A percentile compares a stretch with the other conserved stretches of the same genome.
Conservation (phyloP, 2,888 invertebrate species). For the Lasioglossum malachurum region DNA sequence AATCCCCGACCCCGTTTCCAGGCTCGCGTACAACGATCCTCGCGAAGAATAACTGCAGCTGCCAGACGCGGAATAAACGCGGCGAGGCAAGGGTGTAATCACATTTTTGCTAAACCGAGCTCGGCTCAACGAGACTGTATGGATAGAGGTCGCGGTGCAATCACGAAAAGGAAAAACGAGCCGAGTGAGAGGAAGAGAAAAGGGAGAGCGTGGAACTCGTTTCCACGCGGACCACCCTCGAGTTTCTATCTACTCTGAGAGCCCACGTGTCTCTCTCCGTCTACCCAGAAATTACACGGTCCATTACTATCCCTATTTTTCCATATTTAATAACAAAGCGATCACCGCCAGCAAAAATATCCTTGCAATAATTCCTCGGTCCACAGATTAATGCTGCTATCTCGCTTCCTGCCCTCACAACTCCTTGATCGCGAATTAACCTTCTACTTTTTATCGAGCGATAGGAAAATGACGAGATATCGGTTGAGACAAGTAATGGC, state of each 20-base stretch:
- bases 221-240: constrained; percentile 61
- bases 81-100: background rate
- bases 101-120: background rate
- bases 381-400: background rate
- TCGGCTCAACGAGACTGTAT: constrained; percentile 15
- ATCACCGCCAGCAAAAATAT: background rate
- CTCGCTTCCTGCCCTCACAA: background rate
- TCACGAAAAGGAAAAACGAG: constrained; percentile 19
- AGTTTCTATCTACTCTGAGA: constrained; percentile 29
- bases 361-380: background rate
- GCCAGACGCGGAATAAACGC: constrained; percentile 8
- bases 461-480: background rate
- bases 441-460: background rate
- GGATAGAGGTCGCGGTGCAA: constrained; percentile 11
- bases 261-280: background rate
- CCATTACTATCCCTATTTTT: constrained; percentile 1
- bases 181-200: constrained; percentile 24
- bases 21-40: background rate
- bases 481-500: too few species aligned
- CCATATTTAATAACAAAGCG: constrained; percentile 1
- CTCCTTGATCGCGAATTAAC: background rate
- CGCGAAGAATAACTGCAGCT: background rate
- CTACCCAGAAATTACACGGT: background rate
- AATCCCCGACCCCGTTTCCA: background rate
- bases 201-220: constrained; percentile 48